Percentiles rank a stretch among this genome's conserved stretches.
Conservation (phyloP, 1,140 invertebrate species). For the Octopus sinensis region DNA sequence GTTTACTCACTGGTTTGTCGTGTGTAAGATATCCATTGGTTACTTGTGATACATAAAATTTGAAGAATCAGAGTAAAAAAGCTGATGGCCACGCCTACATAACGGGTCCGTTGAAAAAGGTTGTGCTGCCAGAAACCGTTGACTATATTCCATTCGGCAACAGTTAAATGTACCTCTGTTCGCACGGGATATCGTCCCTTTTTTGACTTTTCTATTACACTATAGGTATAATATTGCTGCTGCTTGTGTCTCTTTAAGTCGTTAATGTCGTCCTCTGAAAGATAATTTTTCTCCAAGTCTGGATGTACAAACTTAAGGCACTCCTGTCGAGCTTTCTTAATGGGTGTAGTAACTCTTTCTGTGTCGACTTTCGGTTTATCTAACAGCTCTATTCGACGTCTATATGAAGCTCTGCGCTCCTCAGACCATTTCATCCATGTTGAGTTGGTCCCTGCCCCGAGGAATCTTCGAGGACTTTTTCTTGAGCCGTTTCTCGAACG, state of each 20-base stretch:
- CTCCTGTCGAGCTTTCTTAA: constrained; percentile 54
- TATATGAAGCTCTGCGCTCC: constrained; percentile 46
- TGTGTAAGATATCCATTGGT: constrained; percentile 37
- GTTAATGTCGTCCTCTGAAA: constrained; percentile 49
- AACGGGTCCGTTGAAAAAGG: constrained; percentile 43
- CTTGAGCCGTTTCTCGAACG: constrained; percentile 33
- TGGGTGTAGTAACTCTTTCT: constrained; percentile 49
- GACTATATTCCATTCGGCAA: constrained; percentile 45
- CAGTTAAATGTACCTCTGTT: constrained; percentile 37
- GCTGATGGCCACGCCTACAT: constrained; percentile 42
- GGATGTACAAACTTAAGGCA: constrained; percentile 51
- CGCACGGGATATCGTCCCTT: constrained; percentile 36
- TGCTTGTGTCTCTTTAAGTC: constrained; percentile 44
- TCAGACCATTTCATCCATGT: constrained; percentile 52
- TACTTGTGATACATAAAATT: constrained; percentile 37
- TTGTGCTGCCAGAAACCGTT: constrained; percentile 52
- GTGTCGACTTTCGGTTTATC: constrained; percentile 39
- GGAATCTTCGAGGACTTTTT: constrained; percentile 29
- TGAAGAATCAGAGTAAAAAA: constrained; percentile 37
- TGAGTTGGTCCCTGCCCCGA: constrained; percentile 38
- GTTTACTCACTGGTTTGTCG: constrained; percentile 26
- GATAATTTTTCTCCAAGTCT: constrained; percentile 46
- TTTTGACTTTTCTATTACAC: constrained; percentile 45
- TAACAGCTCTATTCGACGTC: constrained; percentile 42
- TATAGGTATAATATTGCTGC: constrained; percentile 42